Base-by-base conservation (phyloP, 2,113 vertebrate genomes). In the Oreamnos americanus region DNA sequence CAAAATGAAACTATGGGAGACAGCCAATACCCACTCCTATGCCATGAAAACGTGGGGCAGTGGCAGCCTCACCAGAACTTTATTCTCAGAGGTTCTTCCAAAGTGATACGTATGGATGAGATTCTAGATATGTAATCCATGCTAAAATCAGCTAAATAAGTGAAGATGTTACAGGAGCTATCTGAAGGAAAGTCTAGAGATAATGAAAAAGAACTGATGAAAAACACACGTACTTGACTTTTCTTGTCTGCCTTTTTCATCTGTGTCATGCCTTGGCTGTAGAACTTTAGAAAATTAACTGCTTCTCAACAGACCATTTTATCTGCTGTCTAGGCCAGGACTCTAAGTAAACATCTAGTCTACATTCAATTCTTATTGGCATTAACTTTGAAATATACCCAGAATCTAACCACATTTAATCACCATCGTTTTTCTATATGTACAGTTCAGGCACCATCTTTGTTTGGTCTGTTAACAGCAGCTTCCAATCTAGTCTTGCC, bases 31-130 rank as follows among this genome's bases (percentile, higher is more conserved):
- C 13, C 5, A 11, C 1, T 0, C 21, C 84, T 58, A 93, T 23
- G 53, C 39, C 55, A 17, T 1, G 6, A 81, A 88, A n/a, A 91
- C 2, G 3, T 0, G 26, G 21, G 15, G 4, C 33, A 1, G 5
- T 2, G 6, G 57, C 2, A 26, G 33, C 17, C 36, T 71, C 1
- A 2, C 51, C n/a, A 76, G 14, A 25, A 85, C 16, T 60, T 62
- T 53, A 9, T 25, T 84, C 92, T 39, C 25, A 90, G 87, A 58
- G 76, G 16, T 11, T 78, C 85, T 67, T 91, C 78, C 43, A 89
- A 71, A 7, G 3, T 45, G 5, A 39, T 14, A 21, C 1, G 13
- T 1, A 71, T 11, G 62, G 51, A 57, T 26, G 23, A 55, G 87
- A 58, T 36, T 19, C 47, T 58, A 26, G 39, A 87, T 36, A 19